phyloP scores from a whole-genome alignment of 2,888 invertebrate genomes.

The Hypomecis atomaria region DNA sequence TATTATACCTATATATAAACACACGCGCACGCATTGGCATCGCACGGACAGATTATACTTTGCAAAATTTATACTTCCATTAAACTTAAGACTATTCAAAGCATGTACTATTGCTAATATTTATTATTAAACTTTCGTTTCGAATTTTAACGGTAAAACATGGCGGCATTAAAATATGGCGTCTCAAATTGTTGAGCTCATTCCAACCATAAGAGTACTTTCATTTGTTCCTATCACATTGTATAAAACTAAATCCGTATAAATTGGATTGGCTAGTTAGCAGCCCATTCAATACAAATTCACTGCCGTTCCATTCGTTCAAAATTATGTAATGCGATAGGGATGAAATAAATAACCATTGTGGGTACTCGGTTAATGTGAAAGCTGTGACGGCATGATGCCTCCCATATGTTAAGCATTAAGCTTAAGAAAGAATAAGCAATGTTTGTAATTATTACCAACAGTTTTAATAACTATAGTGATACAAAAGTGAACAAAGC shows the following conservation, averaged over 20 bases:
- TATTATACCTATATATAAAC: conserved; percentile 20
- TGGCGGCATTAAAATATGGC: not conserved
- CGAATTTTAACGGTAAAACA: conserved; percentile 2
- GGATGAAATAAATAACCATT: not conserved
- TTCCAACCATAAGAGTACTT: no score
- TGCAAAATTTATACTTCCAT: not conserved
- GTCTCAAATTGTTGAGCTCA: not conserved
- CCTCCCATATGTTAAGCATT: no score
- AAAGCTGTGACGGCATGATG: no score
- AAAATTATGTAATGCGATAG: no score
- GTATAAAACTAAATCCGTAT: no score
- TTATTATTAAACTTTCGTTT: not conserved
- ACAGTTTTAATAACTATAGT: conserved; percentile 38
- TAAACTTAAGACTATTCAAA: not conserved
- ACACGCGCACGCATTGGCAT: conserved; percentile 19
- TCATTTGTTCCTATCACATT: no score
- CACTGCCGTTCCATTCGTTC: no score
- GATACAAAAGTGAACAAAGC: conserved; percentile 58
- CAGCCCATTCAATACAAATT: no score
- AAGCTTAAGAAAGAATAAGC: conserved; percentile 12
- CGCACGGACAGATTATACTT: conserved; percentile 18
- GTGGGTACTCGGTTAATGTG: not conserved
- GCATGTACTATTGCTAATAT: conserved; percentile 2
- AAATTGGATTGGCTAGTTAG: no score
- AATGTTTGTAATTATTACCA: conserved; percentile 42